These are phyloP conservation scores for Peromyscus attwateri DNA, from an alignment of 2,797 vertebrate species.

Conservation along the genomic window DNA sequence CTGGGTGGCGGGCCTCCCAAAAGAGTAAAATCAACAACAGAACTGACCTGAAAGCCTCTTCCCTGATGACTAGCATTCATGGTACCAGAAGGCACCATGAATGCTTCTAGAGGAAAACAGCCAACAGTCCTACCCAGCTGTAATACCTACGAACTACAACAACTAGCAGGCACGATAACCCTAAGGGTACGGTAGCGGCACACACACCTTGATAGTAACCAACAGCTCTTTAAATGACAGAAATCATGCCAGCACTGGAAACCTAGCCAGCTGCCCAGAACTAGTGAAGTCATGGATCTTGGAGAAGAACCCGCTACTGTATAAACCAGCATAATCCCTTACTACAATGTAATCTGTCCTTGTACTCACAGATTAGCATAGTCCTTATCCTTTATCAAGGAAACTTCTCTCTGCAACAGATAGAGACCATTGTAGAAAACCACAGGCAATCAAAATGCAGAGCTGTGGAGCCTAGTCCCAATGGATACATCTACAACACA, in stretches of 20 bases:
- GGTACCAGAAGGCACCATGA: not conserved
- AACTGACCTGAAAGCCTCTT: not conserved
- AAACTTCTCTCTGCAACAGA: not conserved
- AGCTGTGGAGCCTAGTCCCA: not conserved
- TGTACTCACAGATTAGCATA: not conserved
- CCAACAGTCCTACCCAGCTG: not conserved
- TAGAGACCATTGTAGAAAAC: not conserved
- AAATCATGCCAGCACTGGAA: not conserved
- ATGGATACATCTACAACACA: not conserved
- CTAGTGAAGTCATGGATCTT: not conserved
- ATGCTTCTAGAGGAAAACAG: not conserved
- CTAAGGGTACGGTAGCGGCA: too few relatives aligned
- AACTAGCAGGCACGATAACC: too few relatives aligned
- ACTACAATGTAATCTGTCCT: not conserved
- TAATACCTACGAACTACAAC: not conserved
- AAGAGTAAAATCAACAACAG: not conserved
- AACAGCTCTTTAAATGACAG: not conserved
- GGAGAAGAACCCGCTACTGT: not conserved
- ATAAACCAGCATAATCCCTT: not conserved
- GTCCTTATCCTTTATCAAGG: not conserved
- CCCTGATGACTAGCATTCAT: not conserved
- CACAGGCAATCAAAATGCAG: not conserved
- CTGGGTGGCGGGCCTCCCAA: too few relatives aligned
- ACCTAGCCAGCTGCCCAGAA: not conserved
- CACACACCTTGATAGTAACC: not conserved